Percentiles rank a stretch among this genome's conserved stretches.
Conservation (phyloP, 2,888 invertebrate genomes). For the Argyra leucocephala region DNA sequence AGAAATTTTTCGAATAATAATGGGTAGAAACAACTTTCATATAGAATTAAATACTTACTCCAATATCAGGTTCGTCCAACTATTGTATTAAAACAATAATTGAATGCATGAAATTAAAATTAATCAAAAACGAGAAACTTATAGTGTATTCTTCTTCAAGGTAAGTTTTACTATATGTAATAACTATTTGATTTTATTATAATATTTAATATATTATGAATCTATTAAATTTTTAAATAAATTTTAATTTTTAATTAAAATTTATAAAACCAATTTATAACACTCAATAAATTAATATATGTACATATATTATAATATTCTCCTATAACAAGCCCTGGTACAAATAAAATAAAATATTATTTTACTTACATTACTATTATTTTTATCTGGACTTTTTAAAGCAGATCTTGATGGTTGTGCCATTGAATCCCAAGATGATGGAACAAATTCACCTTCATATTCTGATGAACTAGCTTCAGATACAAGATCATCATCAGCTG, state of each 20-base stretch:
- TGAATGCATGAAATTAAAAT: not conserved
- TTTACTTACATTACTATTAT: slow-evolving; percentile 22
- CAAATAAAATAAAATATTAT: no score
- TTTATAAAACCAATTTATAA: no score
- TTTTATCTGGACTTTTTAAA: slow-evolving; percentile 48
- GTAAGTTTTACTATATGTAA: no score
- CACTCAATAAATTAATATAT: no score
- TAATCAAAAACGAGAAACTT: not conserved
- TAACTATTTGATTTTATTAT: no score
- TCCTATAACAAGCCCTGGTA: no score
- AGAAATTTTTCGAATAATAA: not conserved
- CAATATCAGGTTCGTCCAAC: not conserved
- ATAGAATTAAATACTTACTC: not conserved
- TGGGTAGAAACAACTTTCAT: not conserved
- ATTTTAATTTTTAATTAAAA: no score
- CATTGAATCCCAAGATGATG: slow-evolving; percentile 72
- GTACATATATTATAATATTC: no score
- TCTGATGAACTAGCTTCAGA: slow-evolving; percentile 44
- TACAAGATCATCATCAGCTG: slow-evolving; percentile 28
- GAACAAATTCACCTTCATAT: slow-evolving; percentile 64
- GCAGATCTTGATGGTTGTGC: slow-evolving; percentile 68
- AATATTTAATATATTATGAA: no score
- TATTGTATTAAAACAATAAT: not conserved
- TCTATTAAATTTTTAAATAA: no score
- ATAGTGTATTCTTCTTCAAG: no score